phyloP scores from a whole-genome alignment of 1,140 invertebrate species.

The Drosophila prosaltans region DNA sequence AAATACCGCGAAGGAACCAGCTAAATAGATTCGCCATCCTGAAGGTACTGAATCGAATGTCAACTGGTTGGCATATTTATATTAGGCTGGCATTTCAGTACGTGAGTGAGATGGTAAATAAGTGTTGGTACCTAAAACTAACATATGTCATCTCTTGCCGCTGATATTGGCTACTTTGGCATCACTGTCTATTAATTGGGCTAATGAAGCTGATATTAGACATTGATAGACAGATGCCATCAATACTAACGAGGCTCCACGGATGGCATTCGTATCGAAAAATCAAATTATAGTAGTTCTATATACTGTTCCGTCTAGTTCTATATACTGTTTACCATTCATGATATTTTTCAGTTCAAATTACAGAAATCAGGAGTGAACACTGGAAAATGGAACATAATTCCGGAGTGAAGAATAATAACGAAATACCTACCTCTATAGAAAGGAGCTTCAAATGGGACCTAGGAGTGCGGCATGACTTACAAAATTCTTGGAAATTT shows the following conservation, averaged over 20 bases:
- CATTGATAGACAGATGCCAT: background rate
- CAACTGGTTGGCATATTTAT: background rate
- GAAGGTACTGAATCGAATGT: background rate
- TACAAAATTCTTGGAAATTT: no score
- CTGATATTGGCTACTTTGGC: background rate
- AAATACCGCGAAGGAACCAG: background rate
- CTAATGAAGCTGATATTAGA: background rate
- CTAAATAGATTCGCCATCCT: background rate
- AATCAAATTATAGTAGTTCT: background rate
- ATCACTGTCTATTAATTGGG: background rate
- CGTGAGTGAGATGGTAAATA: background rate
- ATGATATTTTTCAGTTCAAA: no score
- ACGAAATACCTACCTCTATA: no score
- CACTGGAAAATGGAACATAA: no score
- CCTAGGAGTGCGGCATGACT: no score
- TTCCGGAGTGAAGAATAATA: no score
- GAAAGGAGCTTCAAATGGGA: no score
- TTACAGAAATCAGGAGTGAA: no score
- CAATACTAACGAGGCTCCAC: background rate
- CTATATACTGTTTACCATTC: no score
- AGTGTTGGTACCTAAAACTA: no score
- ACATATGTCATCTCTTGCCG: no score
- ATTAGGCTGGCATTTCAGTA: background rate
- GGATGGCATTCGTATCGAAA: background rate
- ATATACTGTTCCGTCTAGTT: no score